Conservation (phyloP, 2,888 invertebrate species). For the Pantelozetes paolii region DNA sequence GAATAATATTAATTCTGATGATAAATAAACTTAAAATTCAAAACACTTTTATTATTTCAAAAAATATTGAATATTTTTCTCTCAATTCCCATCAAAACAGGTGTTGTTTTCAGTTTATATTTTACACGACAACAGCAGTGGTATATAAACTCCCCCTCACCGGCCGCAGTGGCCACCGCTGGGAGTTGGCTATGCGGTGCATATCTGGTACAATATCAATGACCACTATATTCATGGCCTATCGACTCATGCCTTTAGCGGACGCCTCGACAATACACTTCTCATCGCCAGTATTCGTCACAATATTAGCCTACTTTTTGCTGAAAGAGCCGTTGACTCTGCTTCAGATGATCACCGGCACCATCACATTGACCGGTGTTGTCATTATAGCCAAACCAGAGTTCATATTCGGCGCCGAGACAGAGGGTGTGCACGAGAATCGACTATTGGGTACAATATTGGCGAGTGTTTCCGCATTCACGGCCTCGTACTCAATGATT, state of each 20-base stretch:
- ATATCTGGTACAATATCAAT: conserved; percentile 34
- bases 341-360: conserved; percentile 26
- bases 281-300: conserved; percentile 35
- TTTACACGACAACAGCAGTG: neutral
- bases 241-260: conserved; percentile 37
- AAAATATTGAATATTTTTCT: too few relatives aligned
- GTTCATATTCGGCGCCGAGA: conserved; percentile 13
- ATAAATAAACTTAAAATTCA: too few relatives aligned
- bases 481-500: conserved; percentile 24
- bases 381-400: conserved; percentile 35
- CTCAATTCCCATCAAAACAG: neutral
- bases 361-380: conserved; percentile 25
- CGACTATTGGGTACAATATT: conserved; percentile 4
- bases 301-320: conserved; percentile 35
- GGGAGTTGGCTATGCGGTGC: conserved; percentile 24
- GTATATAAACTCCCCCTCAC: conserved; percentile 7
- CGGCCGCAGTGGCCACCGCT: conserved; percentile 30
- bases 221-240: conserved; percentile 32
- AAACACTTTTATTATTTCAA: too few relatives aligned
- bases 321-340: conserved; percentile 29
- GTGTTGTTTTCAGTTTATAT: neutral
- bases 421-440: neutral
- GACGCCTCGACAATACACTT: conserved; percentile 36
- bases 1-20: too few relatives aligned
- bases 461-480: conserved; percentile 25